Percentiles rank a stretch among this genome's conserved stretches.
Conservation (phyloP, 2,113 vertebrate genomes). For the Brachyistius frenatus region DNA sequence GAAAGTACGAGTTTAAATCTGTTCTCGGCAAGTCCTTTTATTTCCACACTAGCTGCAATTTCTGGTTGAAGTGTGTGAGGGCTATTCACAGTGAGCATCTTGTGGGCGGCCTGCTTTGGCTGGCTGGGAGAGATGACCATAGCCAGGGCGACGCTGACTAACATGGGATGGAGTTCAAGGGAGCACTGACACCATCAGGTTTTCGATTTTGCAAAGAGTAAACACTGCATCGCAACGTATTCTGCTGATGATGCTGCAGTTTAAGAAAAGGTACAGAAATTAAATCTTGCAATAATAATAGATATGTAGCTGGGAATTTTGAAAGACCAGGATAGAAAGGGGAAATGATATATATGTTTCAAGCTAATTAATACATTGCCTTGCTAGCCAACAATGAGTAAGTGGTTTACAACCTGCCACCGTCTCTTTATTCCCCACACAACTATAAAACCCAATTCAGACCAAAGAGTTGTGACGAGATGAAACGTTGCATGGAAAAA, state of each 20-base stretch:
- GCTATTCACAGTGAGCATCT: conserved; percentile 54
- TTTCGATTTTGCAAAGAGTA: conserved; percentile 33
- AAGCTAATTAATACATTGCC: neutral
- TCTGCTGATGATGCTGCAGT: neutral
- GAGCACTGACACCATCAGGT: conserved; percentile 38
- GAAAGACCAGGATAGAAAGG: neutral
- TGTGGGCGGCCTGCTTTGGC: conserved; percentile 57
- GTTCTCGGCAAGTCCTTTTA: conserved; percentile 19
- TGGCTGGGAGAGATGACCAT: conserved; percentile 45
- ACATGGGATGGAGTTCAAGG: conserved; percentile 43
- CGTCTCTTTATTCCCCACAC: no score
- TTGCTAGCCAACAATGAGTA: neutral
- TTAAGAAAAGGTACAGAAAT: conserved; percentile 1
- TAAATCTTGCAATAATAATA: neutral
- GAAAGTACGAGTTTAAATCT: conserved; percentile 32
- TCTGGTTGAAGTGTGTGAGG: conserved; percentile 46
- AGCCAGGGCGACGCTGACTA: conserved; percentile 50
- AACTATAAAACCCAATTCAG: no score
- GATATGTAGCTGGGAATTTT: no score
- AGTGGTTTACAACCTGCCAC: no score
- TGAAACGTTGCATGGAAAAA: no score
- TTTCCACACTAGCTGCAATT: conserved; percentile 18
- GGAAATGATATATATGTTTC: neutral
- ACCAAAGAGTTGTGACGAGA: no score
- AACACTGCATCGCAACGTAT: conserved; percentile 17